Evolutionary conservation across 2,888 invertebrate species (phyloP).

Genomic region (Opisthograptis luteolata): DNA sequence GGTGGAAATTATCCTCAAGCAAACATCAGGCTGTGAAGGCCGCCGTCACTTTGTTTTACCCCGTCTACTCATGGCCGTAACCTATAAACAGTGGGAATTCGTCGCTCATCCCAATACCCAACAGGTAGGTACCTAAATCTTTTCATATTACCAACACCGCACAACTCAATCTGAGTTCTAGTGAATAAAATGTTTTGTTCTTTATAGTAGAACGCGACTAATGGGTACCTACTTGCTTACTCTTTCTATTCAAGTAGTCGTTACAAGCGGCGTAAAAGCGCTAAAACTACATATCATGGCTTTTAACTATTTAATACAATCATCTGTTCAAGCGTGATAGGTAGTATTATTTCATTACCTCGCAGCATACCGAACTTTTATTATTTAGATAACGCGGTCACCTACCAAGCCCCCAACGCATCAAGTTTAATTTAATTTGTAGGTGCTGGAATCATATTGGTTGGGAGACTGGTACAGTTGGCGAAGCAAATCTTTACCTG

Average conservation of each 20-base stretch:
- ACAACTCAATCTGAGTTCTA: background rate
- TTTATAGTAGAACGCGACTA: slow-evolving; percentile 10
- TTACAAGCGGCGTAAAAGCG: slow-evolving; percentile 13
- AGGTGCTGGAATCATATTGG: slow-evolving; percentile 87
- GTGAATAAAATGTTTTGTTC: slow-evolving; percentile 8
- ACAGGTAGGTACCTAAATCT: slow-evolving; percentile 64
- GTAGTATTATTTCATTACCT: slow-evolving; percentile 25
- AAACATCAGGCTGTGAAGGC: slow-evolving; percentile 70
- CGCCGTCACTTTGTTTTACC: slow-evolving; percentile 84
- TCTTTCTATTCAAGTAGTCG: too few relatives aligned
- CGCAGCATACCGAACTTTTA: slow-evolving; percentile 31
- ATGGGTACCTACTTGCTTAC: background rate
- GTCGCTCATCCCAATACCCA: slow-evolving; percentile 91
- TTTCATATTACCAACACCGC: background rate
- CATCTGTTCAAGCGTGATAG: slow-evolving; percentile 27
- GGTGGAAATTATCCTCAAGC: slow-evolving; percentile 86
- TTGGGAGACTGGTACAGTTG: slow-evolving; percentile 85
- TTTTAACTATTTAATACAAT: slow-evolving; percentile 33
- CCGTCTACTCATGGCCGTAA: slow-evolving; percentile 87
- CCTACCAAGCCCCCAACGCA: slow-evolving; percentile 14
- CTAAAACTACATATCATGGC: slow-evolving; percentile 35
- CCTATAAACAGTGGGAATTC: slow-evolving; percentile 88
- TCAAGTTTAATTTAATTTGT: slow-evolving; percentile 24
- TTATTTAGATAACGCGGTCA: slow-evolving; percentile 30
- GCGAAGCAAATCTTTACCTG: slow-evolving; percentile 71